Conservation (phyloP, 1,140 invertebrate species). For the Rhyacophila brunnea region DNA sequence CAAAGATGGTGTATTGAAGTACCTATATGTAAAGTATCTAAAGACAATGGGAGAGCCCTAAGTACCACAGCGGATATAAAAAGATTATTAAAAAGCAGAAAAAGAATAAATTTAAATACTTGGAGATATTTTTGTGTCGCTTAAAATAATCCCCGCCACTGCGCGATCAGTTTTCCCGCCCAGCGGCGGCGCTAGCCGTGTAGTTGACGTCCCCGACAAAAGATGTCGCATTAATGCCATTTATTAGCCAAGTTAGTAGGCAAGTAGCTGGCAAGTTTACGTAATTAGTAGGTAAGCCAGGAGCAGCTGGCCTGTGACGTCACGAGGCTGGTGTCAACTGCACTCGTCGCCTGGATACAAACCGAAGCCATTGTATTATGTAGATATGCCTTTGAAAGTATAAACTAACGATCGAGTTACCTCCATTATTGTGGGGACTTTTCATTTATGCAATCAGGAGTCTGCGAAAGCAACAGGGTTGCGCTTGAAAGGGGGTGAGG, state of each 20-base stretch:
- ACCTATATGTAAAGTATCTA: too few species aligned
- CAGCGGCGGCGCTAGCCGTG: constrained; percentile 5
- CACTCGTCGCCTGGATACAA: constrained; percentile 5
- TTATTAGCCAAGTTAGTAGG: constrained; percentile 23
- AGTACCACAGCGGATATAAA: too few species aligned
- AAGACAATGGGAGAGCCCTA: too few species aligned
- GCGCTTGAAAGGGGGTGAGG: too few species aligned
- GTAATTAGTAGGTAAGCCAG: constrained; percentile 28
- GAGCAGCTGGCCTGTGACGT: background rate
- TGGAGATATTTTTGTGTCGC: too few species aligned
- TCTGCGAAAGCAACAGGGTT: too few species aligned
- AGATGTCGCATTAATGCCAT: constrained; percentile 33
- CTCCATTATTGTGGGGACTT: background rate
- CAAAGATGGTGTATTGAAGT: too few species aligned
- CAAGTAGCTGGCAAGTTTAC: constrained; percentile 22
- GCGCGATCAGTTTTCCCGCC: background rate
- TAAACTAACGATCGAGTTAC: constrained; percentile 1
- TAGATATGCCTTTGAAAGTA: background rate
- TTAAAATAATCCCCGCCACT: constrained; percentile 4
- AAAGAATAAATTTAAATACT: too few species aligned
- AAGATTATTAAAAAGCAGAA: too few species aligned
- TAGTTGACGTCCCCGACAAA: constrained; percentile 30
- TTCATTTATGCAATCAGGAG: too few species aligned
- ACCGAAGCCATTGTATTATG: background rate
- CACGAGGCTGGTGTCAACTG: constrained; percentile 8